Evolutionary conservation across 2,113 vertebrate species (phyloP).

Genomic region (Podiceps cristatus): DNA sequence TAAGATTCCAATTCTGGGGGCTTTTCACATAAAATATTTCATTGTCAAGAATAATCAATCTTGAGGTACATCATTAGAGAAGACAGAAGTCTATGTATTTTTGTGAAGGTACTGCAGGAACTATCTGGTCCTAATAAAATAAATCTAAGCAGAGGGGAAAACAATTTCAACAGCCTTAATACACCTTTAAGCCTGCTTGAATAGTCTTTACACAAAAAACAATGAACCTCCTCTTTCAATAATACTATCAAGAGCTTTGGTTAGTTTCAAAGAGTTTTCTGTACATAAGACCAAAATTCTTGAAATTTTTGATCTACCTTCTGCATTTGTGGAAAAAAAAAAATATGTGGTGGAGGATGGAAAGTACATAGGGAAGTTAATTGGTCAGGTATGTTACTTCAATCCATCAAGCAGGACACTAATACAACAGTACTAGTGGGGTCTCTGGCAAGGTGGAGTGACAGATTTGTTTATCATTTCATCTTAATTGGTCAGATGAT

Average conservation of each 20-base stretch:
- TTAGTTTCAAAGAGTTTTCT: not conserved
- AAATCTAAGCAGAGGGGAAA: not conserved
- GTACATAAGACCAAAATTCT: not conserved
- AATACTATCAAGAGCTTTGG: not conserved
- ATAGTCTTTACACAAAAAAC: not conserved
- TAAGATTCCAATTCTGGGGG: not conserved
- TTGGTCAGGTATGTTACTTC: not conserved
- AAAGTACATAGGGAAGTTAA: not conserved
- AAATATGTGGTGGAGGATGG: not conserved
- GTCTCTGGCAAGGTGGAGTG: not conserved
- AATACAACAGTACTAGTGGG: not conserved
- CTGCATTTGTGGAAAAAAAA: not conserved
- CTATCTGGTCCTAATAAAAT: not conserved
- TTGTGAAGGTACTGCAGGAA: not conserved
- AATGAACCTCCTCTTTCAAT: not conserved
- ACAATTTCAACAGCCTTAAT: not conserved
- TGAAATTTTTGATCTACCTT: not conserved
- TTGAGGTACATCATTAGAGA: not conserved
- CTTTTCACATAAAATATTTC: not conserved
- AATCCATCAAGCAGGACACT: not conserved
- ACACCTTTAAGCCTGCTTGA: not conserved
- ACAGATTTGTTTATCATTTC: not conserved
- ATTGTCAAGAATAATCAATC: not conserved
- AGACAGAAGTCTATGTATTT: not conserved
- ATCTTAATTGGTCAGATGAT: not conserved